phyloP scores from a whole-genome alignment of 1,140 invertebrate species.

The Macrosteles quadrilineatus region DNA sequence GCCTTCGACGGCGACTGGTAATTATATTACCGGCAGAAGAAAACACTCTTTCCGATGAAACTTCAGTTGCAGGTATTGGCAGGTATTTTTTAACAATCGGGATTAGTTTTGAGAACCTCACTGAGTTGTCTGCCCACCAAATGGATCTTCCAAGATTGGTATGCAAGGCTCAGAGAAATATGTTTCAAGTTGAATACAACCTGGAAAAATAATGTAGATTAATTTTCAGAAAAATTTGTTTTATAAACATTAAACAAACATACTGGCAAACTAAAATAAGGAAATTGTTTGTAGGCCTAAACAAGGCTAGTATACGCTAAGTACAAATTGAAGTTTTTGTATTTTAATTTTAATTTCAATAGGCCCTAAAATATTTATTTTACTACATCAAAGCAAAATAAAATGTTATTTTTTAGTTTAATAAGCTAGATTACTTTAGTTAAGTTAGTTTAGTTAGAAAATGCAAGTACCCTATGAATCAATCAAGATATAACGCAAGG shows the following conservation, averaged over 20 bases:
- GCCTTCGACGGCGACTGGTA: constrained; percentile 6
- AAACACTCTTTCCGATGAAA: constrained; percentile 41
- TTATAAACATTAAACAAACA: background rate
- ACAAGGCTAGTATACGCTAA: too few relatives aligned
- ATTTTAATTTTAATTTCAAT: too few relatives aligned
- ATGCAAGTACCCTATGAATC: too few relatives aligned
- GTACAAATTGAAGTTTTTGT: too few relatives aligned
- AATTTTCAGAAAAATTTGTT: background rate
- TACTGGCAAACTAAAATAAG: background rate
- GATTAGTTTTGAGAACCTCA: background rate
- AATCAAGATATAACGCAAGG: too few relatives aligned
- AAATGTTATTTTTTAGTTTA: too few relatives aligned
- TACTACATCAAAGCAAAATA: too few relatives aligned
- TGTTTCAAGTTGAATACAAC: background rate
- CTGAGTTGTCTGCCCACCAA: background rate
- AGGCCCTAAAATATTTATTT: too few relatives aligned
- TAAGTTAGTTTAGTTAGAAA: too few relatives aligned
- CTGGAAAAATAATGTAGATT: background rate
- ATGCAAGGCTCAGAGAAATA: background rate
- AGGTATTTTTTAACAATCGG: constrained; percentile 35
- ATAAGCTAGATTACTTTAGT: too few relatives aligned
- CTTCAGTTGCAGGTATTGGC: constrained; percentile 38
- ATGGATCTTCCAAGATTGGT: background rate
- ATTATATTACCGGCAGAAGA: constrained; percentile 41
- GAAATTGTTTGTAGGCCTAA: background rate